phyloP scores from a whole-genome alignment of 2,797 vertebrate species.

The Pseudochirops corinnae region DNA sequence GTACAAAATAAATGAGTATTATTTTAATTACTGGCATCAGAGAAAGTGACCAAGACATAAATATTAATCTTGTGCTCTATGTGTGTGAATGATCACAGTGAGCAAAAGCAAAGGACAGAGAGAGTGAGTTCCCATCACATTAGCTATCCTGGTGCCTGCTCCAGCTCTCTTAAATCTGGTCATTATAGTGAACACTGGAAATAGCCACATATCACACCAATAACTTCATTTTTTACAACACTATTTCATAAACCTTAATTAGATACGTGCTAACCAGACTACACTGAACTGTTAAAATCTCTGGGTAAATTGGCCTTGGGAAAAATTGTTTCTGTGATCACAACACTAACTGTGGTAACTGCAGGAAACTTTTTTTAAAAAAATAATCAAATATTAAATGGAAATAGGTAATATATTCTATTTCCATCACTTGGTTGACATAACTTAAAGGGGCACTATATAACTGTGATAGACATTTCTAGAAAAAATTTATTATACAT shows the following conservation, averaged over 20 bases:
- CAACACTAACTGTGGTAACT: neutral
- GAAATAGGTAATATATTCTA: slow-evolving; percentile 58
- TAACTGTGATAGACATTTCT: slow-evolving; percentile 54
- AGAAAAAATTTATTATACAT: slow-evolving; percentile 28
- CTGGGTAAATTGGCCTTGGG: slow-evolving; percentile 45
- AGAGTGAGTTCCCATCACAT: slow-evolving; percentile 3
- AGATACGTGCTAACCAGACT: slow-evolving; percentile 18
- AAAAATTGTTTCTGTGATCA: slow-evolving; percentile 52
- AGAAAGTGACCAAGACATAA: slow-evolving; percentile 14
- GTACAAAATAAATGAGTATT: neutral
- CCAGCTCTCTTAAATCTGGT: neutral
- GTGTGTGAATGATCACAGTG: neutral
- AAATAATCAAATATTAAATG: slow-evolving; percentile 48
- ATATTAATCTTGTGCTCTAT: neutral
- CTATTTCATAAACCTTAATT: neutral
- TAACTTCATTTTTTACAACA: neutral
- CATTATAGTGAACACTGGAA: neutral
- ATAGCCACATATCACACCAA: neutral
- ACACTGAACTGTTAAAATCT: slow-evolving; percentile 34
- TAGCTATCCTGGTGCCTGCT: neutral
- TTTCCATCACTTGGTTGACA: slow-evolving; percentile 62
- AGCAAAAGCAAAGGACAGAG: slow-evolving; percentile 17
- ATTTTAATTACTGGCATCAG: neutral
- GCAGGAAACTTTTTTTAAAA: slow-evolving; percentile 23
- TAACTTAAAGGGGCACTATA: slow-evolving; percentile 49